A percentile compares a stretch with the other conserved stretches of the same genome.
phyloP scores from a whole-genome alignment of 37 sponge, comb jelly and placozoan genomes.

The Haliclona indistincta region DNA sequence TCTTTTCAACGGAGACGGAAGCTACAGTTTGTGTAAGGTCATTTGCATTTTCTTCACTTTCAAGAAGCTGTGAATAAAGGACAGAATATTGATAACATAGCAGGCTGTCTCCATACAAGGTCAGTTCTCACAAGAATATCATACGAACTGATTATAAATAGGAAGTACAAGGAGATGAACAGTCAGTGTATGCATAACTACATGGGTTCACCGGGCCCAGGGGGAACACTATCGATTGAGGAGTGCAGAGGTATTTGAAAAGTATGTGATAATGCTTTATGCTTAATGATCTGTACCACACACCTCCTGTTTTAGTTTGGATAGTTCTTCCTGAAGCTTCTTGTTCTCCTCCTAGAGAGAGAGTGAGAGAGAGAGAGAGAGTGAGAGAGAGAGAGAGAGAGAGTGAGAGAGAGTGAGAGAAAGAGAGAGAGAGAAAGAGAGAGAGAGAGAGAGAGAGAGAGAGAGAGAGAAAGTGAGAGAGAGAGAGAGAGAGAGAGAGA shows the following conservation, averaged over 20 bases:
- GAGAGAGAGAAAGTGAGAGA: conserved; percentile 8
- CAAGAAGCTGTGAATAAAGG: too few species aligned
- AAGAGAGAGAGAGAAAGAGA: conserved; percentile 9
- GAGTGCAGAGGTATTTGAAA: too few species aligned
- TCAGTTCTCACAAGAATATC: too few species aligned
- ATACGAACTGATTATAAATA: too few species aligned
- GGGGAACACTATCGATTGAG: too few species aligned
- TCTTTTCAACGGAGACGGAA: conserved; percentile 40
- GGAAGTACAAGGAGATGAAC: too few species aligned
- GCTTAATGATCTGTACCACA: too few species aligned
- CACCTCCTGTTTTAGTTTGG: conserved; percentile 8
- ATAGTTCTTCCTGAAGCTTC: conserved; percentile 19
- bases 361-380: neutral
- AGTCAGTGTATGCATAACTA: too few species aligned
- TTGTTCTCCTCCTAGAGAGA: conserved; percentile 19
- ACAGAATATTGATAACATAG: too few species aligned
- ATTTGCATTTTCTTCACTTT: neutral
- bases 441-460: conserved; percentile 15
- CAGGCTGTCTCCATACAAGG: too few species aligned
- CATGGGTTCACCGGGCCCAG: too few species aligned
- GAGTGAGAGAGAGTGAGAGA: conserved; percentile 8
- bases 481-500: conserved; percentile 3
- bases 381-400: conserved; percentile 2
- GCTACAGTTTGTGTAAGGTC: conserved; percentile 50
- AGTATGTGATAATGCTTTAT: too few species aligned